phyloP scores from a whole-genome alignment of 1,140 invertebrate species.

The Neodiprion virginianus region DNA sequence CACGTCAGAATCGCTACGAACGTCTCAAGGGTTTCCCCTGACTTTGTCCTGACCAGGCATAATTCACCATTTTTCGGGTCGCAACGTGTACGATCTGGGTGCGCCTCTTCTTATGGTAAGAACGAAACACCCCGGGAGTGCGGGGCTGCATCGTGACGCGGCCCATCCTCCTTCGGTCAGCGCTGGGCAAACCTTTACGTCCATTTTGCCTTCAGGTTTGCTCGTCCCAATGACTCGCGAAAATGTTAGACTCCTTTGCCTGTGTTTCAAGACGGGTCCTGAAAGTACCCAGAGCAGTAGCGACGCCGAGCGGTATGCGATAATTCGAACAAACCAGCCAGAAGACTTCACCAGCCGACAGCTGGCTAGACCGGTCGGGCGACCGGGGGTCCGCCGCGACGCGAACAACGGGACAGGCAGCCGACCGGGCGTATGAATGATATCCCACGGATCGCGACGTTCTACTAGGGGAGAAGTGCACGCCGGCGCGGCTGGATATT shows the following conservation, averaged over 20 bases:
- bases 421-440: conserved; percentile 46
- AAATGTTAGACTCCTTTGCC: conserved; percentile 90
- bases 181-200: conserved; percentile 63
- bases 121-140: conserved; percentile 60
- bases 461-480: conserved; percentile 54
- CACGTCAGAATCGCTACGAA: conserved; percentile 88
- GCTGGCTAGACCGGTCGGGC: conserved; percentile 38
- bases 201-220: too few relatives aligned
- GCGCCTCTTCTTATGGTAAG: conserved; percentile 59
- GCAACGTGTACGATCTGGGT: conserved; percentile 77
- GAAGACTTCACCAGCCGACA: conserved; percentile 56
- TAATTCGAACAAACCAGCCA: conserved; percentile 50
- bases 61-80: too few relatives aligned
- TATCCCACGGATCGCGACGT: conserved; percentile 61
- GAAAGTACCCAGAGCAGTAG: conserved; percentile 68
- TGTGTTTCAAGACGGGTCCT: conserved; percentile 93
- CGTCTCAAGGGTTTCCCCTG: too few relatives aligned
- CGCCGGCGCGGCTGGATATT: not conserved
- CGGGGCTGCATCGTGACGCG: conserved; percentile 54
- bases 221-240: conserved; percentile 80
- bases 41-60: too few relatives aligned
- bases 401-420: conserved; percentile 37
- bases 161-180: conserved; percentile 59
- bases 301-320: conserved; percentile 62
- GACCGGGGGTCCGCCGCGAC: conserved; percentile 30